Evolutionary conservation across 2,888 invertebrate species (phyloP).

Genomic region (Melolontha melolontha): DNA sequence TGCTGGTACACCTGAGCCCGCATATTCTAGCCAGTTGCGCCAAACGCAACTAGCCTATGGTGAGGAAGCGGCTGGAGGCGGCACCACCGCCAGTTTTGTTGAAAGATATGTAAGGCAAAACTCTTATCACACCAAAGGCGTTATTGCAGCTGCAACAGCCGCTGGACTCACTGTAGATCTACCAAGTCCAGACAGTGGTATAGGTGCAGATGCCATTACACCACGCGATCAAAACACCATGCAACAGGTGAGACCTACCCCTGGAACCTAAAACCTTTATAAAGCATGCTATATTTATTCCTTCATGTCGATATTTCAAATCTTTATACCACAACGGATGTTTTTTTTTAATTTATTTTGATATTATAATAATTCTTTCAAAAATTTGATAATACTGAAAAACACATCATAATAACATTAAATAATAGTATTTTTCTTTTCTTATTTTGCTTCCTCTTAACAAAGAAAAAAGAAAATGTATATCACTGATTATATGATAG

Average conservation of each 20-base stretch:
- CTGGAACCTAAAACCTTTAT: background rate
- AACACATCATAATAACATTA: no score
- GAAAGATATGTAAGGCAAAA: constrained; percentile 76
- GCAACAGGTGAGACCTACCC: constrained; percentile 80
- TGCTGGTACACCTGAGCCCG: constrained; percentile 70
- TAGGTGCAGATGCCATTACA: constrained; percentile 93
- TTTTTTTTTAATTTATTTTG: no score
- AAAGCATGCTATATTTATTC: background rate
- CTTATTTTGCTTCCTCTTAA: no score
- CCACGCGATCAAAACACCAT: constrained; percentile 90
- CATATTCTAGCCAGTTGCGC: constrained; percentile 62
- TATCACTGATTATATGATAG: no score
- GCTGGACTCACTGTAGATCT: constrained; percentile 92
- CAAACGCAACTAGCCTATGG: constrained; percentile 70
- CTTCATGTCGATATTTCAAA: no score
- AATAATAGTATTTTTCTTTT: no score
- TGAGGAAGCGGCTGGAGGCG: constrained; percentile 68
- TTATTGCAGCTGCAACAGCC: constrained; percentile 79
- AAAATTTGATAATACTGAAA: no score
- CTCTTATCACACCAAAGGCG: constrained; percentile 78
- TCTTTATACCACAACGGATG: no score
- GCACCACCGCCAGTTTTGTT: constrained; percentile 74
- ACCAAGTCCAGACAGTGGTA: constrained; percentile 95
- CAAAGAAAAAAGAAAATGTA: no score
- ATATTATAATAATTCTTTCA: no score